Percentiles rank a stretch among this genome's conserved stretches.
These are phyloP conservation scores for Willisornis vidua DNA, from an alignment of 2,113 vertebrate species.

Conservation along the genomic window DNA sequence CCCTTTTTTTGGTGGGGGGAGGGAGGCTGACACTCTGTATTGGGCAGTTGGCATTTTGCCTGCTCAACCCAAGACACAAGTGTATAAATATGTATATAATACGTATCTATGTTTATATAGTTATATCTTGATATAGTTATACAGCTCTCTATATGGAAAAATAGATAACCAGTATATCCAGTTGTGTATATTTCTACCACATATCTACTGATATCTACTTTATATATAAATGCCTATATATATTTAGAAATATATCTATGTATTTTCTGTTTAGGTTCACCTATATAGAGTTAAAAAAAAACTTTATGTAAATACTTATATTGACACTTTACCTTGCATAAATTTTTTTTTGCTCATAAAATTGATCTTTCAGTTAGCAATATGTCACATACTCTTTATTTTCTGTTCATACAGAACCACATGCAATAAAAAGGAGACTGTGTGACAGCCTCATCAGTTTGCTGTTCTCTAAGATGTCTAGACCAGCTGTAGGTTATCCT, in stretches of 20 bases:
- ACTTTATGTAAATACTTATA: not conserved
- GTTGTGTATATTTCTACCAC: not conserved
- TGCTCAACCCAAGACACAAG: too few species aligned
- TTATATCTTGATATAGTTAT: not conserved
- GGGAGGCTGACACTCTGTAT: too few species aligned
- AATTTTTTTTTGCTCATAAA: not conserved
- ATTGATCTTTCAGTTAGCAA: not conserved
- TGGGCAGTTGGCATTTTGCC: too few species aligned
- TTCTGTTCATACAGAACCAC: not conserved
- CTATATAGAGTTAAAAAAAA: not conserved
- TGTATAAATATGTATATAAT: not conserved
- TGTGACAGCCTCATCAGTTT: not conserved
- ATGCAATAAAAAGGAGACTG: not conserved
- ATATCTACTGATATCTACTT: not conserved
- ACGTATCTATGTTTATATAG: not conserved
- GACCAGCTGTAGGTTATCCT: not conserved
- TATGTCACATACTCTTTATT: not conserved
- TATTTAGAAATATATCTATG: too few species aligned
- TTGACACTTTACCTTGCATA: not conserved
- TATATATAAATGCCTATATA: not conserved
- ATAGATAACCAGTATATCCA: not conserved
- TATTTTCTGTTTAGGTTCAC: not conserved
- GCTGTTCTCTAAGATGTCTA: not conserved
- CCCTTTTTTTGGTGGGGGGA: too few species aligned
- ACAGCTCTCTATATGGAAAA: not conserved